phyloP scores from a whole-genome alignment of 1,140 invertebrate genomes.

The Drosophila eugracilis region DNA sequence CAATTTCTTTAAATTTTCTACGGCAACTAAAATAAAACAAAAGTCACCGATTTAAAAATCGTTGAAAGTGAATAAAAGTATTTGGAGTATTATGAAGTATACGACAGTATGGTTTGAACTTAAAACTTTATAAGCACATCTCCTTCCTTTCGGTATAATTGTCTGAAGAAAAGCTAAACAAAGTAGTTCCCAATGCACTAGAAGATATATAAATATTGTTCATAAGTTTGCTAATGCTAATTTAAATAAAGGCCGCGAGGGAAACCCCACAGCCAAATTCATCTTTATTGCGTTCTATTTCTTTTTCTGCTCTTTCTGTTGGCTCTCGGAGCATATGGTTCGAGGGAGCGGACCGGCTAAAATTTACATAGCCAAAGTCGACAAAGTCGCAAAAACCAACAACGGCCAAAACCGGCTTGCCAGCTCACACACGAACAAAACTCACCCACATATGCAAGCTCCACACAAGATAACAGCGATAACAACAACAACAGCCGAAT shows the following conservation, averaged over 20 bases:
- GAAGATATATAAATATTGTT: not conserved
- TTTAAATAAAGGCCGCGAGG: slow-evolving; percentile 42
- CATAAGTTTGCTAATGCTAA: not conserved
- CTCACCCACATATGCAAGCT: slow-evolving; percentile 75
- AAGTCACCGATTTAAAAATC: no score
- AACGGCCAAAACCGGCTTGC: slow-evolving; percentile 65
- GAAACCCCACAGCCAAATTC: slow-evolving; percentile 58
- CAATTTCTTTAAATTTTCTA: no score
- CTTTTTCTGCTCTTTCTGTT: slow-evolving; percentile 40
- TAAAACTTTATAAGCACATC: no score
- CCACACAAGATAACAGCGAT: slow-evolving; percentile 57
- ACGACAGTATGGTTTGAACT: no score
- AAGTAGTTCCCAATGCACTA: no score
- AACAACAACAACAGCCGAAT: slow-evolving; percentile 25
- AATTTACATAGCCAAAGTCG: slow-evolving; percentile 69
- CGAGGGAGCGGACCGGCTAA: slow-evolving; percentile 19
- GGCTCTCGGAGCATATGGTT: slow-evolving; percentile 40
- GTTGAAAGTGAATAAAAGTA: no score
- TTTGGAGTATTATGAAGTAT: no score
- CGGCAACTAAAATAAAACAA: no score
- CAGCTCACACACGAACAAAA: slow-evolving; percentile 40
- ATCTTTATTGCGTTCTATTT: slow-evolving; percentile 64
- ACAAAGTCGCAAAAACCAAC: slow-evolving; percentile 52
- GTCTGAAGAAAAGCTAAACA: no score
- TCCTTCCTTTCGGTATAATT: no score